Evolutionary conservation across 2,113 vertebrate genomes (phyloP).

Genomic region (Phocoena phocoena): DNA sequence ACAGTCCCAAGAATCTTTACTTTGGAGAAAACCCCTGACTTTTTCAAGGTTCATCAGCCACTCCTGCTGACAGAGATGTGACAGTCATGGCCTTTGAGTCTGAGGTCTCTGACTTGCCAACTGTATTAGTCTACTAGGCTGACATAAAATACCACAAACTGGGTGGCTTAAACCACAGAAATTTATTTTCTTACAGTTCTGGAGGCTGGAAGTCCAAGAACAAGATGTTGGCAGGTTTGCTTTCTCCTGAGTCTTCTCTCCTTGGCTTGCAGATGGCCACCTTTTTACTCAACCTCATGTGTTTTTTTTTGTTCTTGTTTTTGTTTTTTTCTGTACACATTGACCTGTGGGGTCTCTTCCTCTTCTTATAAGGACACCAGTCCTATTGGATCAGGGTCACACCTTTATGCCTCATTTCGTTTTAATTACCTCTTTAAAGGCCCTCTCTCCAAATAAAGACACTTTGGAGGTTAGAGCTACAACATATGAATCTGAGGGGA

Average conservation of each 20-base stretch:
- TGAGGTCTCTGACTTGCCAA: neutral
- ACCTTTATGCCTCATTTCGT: neutral
- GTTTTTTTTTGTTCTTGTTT: no score
- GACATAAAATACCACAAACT: neutral
- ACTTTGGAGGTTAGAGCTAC: neutral
- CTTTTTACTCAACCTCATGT: neutral
- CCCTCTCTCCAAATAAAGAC: neutral
- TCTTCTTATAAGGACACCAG: neutral
- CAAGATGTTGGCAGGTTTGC: neutral
- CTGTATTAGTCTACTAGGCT: neutral
- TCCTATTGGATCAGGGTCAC: neutral
- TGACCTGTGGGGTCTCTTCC: neutral
- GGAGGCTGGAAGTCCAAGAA: neutral
- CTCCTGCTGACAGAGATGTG: neutral
- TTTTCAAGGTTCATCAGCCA: neutral
- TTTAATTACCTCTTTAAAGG: neutral
- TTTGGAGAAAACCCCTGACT: neutral
- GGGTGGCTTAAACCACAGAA: neutral
- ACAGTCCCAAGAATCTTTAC: neutral
- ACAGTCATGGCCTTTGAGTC: neutral
- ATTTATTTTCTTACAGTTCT: neutral
- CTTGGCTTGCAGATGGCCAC: neutral
- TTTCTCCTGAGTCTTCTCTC: neutral
- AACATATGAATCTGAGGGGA: neutral
- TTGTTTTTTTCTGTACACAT: neutral